Conservation (phyloP, 2,797 vertebrate genomes). For the Naso thynnoides region DNA sequence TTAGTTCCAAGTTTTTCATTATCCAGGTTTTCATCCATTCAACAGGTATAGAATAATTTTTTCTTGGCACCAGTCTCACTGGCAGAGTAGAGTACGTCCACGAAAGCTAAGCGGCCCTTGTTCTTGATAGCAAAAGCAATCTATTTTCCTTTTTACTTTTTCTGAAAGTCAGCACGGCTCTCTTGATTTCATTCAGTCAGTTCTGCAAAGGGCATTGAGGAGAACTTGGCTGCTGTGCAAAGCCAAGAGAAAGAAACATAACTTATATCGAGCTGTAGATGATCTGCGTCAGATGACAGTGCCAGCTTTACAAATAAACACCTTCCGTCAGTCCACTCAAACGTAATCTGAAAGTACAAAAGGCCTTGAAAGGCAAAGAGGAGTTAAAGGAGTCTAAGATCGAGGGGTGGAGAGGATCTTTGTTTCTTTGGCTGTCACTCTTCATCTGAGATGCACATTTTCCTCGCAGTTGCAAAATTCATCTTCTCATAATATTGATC, state of each 20-base stretch:
- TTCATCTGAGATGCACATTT: constrained; percentile 70
- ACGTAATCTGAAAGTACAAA: constrained; percentile 35
- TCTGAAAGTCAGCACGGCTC: constrained; percentile 22
- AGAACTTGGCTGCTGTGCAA: neutral
- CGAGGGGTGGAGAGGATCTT: constrained; percentile 34
- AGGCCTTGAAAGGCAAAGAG: constrained; percentile 27
- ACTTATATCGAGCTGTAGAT: constrained; percentile 25
- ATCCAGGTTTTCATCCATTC: constrained; percentile 60
- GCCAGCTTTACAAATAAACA: constrained; percentile 54
- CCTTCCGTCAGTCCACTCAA: constrained; percentile 32
- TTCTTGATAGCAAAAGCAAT: constrained; percentile 49
- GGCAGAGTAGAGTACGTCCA: constrained; percentile 21
- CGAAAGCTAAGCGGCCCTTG: constrained; percentile 14
- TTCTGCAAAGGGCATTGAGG: constrained; percentile 35
- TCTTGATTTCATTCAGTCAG: constrained; percentile 24
- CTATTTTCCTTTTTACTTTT: constrained; percentile 36
- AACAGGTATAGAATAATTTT: constrained; percentile 47
- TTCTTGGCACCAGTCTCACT: constrained; percentile 13
- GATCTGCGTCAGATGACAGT: constrained; percentile 40
- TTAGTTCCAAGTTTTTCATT: constrained; percentile 51
- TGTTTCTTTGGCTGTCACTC: constrained; percentile 64
- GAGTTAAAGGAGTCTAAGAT: constrained; percentile 25
- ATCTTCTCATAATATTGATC: constrained; percentile 81
- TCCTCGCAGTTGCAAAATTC: constrained; percentile 71
- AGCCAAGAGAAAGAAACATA: constrained; percentile 46